phyloP scores from a whole-genome alignment of 2,888 invertebrate genomes.

The Drosophila melanosoma region DNA sequence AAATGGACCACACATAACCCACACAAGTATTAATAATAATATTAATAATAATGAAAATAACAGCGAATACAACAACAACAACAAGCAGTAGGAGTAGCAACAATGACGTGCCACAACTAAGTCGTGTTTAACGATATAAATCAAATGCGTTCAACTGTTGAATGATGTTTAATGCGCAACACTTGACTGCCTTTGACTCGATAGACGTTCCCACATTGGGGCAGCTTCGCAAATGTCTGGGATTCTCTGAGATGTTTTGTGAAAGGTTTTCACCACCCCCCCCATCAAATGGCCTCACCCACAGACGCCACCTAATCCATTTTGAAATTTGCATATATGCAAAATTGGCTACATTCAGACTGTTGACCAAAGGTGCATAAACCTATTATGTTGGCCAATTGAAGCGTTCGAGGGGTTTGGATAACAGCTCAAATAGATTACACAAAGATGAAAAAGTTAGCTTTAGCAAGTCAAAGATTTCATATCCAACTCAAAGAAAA shows the following conservation, averaged over 20 bases:
- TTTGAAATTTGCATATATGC: constrained; percentile 67
- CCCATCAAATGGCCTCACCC: background rate
- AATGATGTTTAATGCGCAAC: constrained; percentile 76
- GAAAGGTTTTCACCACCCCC: background rate
- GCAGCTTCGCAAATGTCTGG: constrained; percentile 8
- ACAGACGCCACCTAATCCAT: constrained; percentile 11
- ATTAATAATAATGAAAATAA: constrained; percentile 47
- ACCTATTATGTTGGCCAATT: constrained; percentile 22
- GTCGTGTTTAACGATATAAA: constrained; percentile 78
- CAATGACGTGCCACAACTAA: constrained; percentile 58
- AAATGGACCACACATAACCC: constrained; percentile 56
- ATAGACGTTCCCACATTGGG: constrained; percentile 19
- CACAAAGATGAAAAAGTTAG: background rate
- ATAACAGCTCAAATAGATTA: background rate
- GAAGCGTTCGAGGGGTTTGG: constrained; percentile 11
- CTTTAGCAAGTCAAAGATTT: background rate
- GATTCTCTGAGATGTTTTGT: constrained; percentile 26
- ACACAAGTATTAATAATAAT: constrained; percentile 36
- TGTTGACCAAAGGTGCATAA: constrained; percentile 32
- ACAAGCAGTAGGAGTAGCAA: constrained; percentile 13
- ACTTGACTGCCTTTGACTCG: constrained; percentile 72
- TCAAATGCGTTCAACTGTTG: constrained; percentile 79
- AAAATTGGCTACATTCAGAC: constrained; percentile 46
- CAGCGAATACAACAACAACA: constrained; percentile 26
- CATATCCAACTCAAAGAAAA: background rate